Conservation (phyloP, 2,113 vertebrate species). For the Notothenia coriiceps region DNA sequence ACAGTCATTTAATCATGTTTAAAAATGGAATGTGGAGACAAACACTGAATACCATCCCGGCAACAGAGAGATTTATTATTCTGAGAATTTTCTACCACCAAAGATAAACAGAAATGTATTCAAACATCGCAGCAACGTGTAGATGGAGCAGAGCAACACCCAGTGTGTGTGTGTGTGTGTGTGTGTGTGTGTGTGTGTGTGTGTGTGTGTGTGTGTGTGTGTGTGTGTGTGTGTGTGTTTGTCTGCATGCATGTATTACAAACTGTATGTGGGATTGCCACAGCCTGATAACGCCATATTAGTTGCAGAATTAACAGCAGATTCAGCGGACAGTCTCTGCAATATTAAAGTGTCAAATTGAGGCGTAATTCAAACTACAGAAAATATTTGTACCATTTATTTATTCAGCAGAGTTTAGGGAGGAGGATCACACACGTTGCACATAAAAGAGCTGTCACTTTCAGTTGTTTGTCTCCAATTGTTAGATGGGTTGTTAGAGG, state of each 20-base stretch:
- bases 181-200: no score
- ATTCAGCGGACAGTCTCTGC: background rate
- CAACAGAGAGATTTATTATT: constrained; percentile 34
- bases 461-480: constrained; percentile 2
- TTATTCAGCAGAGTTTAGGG: background rate
- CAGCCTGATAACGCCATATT: constrained; percentile 10
- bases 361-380: no score
- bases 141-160: constrained; percentile 19
- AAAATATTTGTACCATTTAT: background rate
- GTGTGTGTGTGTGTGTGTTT: no score
- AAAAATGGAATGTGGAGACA: constrained; percentile 38
- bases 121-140: constrained; percentile 14
- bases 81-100: constrained; percentile 38
- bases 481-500: background rate
- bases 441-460: constrained; percentile 17
- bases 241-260: background rate
- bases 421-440: background rate
- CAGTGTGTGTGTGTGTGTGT: constrained; percentile 13
- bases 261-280: background rate
- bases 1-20: constrained; percentile 39
- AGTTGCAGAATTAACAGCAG: constrained; percentile 7
- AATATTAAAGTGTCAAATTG: background rate
- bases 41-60: constrained; percentile 18
- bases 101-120: constrained; percentile 42
- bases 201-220: constrained; percentile 23